These are phyloP conservation scores for Hyposoter dolosus DNA, from an alignment of 2,888 invertebrate genomes.

Conservation along the genomic window DNA sequence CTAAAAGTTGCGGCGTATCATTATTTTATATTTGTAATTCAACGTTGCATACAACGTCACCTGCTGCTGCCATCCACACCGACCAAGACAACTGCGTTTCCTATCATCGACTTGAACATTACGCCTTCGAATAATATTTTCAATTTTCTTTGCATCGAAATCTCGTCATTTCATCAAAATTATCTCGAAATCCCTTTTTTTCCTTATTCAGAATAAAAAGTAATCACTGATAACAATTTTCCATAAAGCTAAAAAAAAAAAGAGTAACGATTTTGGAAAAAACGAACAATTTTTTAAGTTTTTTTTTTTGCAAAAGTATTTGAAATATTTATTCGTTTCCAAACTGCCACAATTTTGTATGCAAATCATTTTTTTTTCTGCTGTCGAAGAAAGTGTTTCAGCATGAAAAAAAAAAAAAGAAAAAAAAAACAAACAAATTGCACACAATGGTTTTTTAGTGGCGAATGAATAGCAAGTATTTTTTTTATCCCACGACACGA, in stretches of 20 bases:
- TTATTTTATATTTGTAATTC: conserved; percentile 24
- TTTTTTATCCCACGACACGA: neutral
- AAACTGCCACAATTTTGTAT: neutral
- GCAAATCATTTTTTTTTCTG: neutral
- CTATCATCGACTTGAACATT: neutral
- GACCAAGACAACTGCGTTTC: neutral
- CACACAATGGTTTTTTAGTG: neutral
- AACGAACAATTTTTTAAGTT: too few relatives aligned
- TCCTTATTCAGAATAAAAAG: neutral
- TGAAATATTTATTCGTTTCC: neutral
- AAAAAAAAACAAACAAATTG: neutral
- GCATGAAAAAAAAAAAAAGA: neutral
- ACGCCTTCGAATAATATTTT: neutral
- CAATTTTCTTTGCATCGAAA: neutral
- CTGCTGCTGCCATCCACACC: conserved; percentile 2
- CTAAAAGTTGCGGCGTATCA: conserved; percentile 22
- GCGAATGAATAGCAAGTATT: neutral
- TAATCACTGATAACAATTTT: neutral
- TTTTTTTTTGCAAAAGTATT: neutral
- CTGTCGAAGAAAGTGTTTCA: neutral
- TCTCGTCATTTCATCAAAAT: neutral
- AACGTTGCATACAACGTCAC: conserved; percentile 1
- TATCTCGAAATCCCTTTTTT: neutral
- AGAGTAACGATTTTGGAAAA: too few relatives aligned
- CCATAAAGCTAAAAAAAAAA: too few relatives aligned